These are phyloP conservation scores for Heliconius erato DNA, from an alignment of 2,888 invertebrate species.

Conservation along the genomic window DNA sequence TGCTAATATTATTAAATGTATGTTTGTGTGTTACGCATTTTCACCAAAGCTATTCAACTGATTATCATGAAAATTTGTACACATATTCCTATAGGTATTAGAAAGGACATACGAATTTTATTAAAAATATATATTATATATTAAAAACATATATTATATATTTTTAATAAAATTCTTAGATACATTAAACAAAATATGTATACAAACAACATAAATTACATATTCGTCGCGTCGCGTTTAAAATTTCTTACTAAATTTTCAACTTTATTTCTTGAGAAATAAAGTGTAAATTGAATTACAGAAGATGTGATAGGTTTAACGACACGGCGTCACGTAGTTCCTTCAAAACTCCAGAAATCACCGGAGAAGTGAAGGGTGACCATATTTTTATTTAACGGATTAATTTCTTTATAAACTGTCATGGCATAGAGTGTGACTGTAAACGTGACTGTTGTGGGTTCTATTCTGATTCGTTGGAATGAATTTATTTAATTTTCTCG, in stretches of 20 bases:
- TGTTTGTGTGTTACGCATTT: no score
- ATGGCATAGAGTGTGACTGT: background rate
- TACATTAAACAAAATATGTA: conserved; percentile 10
- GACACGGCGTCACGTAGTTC: conserved; percentile 53
- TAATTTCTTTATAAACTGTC: no score
- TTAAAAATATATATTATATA: background rate
- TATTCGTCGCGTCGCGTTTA: conserved; percentile 43
- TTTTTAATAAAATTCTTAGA: background rate
- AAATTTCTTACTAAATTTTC: background rate
- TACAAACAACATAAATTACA: conserved; percentile 23
- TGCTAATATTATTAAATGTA: no score
- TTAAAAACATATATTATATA: no score
- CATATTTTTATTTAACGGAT: conserved; percentile 37
- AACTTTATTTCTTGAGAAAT: background rate
- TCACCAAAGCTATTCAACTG: no score
- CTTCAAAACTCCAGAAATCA: conserved; percentile 53
- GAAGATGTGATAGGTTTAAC: conserved; percentile 39
- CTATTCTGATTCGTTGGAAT: background rate
- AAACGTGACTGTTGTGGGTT: background rate
- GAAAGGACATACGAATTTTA: no score
- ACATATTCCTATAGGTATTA: no score
- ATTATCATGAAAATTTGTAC: no score
- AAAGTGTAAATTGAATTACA: conserved; percentile 15
- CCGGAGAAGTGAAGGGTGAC: conserved; percentile 53
- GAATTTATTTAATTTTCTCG: no score